Evolutionary conservation across 2,888 invertebrate genomes (phyloP).

Genomic region (Nomada fabriciana): DNA sequence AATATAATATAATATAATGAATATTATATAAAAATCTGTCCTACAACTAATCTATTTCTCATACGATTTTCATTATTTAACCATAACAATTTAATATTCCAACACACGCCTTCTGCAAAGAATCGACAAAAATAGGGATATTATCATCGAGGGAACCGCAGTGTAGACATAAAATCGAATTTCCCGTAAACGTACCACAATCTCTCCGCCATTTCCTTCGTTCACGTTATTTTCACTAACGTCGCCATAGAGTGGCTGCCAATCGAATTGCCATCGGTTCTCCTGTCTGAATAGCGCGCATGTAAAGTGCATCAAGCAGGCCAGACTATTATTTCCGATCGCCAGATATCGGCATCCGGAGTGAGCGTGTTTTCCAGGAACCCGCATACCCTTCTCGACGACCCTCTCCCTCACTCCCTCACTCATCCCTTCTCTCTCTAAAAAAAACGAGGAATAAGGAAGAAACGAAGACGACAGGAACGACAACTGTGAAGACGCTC

Average conservation of each 20-base stretch:
- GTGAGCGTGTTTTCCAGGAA: slow-evolving; percentile 59
- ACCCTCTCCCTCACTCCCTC: too few species aligned
- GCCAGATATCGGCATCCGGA: slow-evolving; percentile 49
- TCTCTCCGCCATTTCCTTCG: too few species aligned
- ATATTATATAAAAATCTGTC: too few species aligned
- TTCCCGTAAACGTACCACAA: too few species aligned
- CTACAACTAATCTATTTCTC: too few species aligned
- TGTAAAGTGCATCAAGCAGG: slow-evolving; percentile 8
- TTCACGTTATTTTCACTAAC: neutral
- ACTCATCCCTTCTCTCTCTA: neutral
- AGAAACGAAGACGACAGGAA: slow-evolving; percentile 22
- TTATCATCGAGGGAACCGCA: too few species aligned
- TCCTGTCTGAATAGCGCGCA: neutral
- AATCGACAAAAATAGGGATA: too few species aligned
- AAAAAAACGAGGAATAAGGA: slow-evolving; percentile 31
- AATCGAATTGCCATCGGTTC: slow-evolving; percentile 7
- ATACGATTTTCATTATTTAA: too few species aligned
- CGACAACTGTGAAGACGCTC: slow-evolving; percentile 15
- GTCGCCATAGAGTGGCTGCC: neutral
- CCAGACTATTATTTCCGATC: slow-evolving; percentile 39
- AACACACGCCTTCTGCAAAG: too few species aligned
- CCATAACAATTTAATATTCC: too few species aligned
- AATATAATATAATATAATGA: too few species aligned
- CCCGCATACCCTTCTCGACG: slow-evolving; percentile 16
- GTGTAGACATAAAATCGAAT: too few species aligned